Percentiles rank a stretch among this genome's conserved stretches.
These are phyloP conservation scores for Boulengeromyrus knoepffleri DNA, from an alignment of 2,113 vertebrate species.

Conservation along the genomic window DNA sequence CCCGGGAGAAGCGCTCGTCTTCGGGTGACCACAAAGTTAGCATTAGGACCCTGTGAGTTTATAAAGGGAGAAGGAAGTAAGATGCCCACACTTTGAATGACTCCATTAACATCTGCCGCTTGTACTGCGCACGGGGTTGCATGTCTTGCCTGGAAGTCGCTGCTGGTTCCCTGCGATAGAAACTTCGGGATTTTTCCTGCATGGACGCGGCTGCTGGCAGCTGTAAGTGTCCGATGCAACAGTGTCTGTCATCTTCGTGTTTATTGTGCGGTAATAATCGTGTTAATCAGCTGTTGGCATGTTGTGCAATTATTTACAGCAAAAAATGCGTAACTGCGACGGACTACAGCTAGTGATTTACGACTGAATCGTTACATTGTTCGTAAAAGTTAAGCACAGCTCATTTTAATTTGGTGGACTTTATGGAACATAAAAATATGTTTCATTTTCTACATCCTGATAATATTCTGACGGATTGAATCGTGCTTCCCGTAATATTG, in stretches of 20 bases:
- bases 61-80: not conserved
- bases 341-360: not conserved
- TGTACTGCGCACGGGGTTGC: not conserved
- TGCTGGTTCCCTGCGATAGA: not conserved
- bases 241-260: not conserved
- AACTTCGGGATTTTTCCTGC: not conserved
- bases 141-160: not conserved
- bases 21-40: not conserved
- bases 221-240: not conserved
- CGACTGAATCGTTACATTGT: not conserved
- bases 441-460: not conserved
- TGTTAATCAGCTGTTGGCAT: not conserved
- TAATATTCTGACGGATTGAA: not conserved
- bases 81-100: not conserved
- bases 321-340: not conserved
- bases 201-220: not conserved
- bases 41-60: not conserved
- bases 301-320: not conserved
- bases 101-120: not conserved
- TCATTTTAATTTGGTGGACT: not conserved
- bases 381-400: not conserved
- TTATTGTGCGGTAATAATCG: not conserved
- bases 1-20: not conserved
- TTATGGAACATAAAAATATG: not conserved
- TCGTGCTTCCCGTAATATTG: not conserved